These are phyloP conservation scores for Tragelaphus strepsiceros DNA, from an alignment of 2,113 vertebrate species.

Conservation along the genomic window DNA sequence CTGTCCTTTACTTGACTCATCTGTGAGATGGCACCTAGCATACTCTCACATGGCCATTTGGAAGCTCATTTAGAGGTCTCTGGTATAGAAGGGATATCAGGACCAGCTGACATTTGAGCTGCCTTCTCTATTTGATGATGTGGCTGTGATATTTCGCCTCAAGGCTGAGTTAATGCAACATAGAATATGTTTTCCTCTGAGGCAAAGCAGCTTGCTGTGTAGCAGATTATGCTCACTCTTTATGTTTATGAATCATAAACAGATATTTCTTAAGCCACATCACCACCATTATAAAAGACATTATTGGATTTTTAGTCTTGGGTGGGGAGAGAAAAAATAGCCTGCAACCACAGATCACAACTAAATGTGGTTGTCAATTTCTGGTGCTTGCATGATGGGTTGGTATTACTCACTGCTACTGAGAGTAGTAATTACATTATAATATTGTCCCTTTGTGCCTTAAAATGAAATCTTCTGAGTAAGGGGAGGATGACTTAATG, in stretches of 20 bases:
- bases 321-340: conserved; percentile 47
- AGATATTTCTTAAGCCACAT: not conserved
- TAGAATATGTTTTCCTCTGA: conserved; percentile 33
- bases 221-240: no score
- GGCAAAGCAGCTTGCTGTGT: no score
- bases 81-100: not conserved
- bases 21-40: not conserved
- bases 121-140: not conserved
- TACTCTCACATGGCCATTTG: not conserved
- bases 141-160: not conserved
- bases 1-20: not conserved
- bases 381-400: conserved; percentile 18
- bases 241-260: no score
- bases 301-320: conserved; percentile 52
- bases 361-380: conserved; percentile 50
- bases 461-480: conserved; percentile 30
- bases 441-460: conserved; percentile 27
- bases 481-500: conserved; percentile 25
- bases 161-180: conserved; percentile 15
- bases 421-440: conserved; percentile 33
- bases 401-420: conserved; percentile 43
- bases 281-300: conserved; percentile 38
- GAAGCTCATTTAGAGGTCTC: not conserved
- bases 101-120: not conserved
- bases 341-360: conserved; percentile 28